phyloP scores from a whole-genome alignment of 2,888 invertebrate genomes.

The Galeruca laticollis region DNA sequence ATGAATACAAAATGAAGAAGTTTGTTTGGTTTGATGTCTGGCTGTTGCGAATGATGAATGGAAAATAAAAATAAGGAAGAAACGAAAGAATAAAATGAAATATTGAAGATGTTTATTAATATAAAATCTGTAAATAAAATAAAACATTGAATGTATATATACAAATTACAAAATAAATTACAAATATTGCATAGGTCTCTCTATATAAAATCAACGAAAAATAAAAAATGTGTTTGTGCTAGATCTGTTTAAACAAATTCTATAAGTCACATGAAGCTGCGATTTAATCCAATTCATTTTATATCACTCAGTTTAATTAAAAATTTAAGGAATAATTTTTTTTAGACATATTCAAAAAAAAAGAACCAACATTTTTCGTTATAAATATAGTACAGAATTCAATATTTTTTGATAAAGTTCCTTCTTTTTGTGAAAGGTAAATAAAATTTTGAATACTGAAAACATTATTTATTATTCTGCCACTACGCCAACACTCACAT shows the following conservation, averaged over 20 bases:
- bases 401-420: not conserved
- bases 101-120: slow-evolving; percentile 36
- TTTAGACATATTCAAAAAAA: no score
- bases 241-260: slow-evolving; percentile 1
- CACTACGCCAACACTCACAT: no score
- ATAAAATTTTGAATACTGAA: not conserved
- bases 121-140: slow-evolving; percentile 38
- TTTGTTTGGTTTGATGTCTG: not conserved
- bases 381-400: slow-evolving; percentile 10
- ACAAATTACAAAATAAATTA: slow-evolving; percentile 38
- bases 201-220: slow-evolving; percentile 15
- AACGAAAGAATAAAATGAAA: slow-evolving; percentile 31
- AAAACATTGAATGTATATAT: slow-evolving; percentile 33
- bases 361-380: not conserved
- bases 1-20: slow-evolving; percentile 1
- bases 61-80: slow-evolving; percentile 19
- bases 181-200: slow-evolving; percentile 13
- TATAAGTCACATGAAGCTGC: not conserved
- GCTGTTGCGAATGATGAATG: not conserved
- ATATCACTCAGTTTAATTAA: not conserved
- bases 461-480: no score
- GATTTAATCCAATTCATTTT: no score
- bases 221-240: slow-evolving; percentile 14
- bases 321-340: no score
- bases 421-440: slow-evolving; percentile 7